Conservation (phyloP, 2,797 vertebrate species). For the Loriculus beryllinus region DNA sequence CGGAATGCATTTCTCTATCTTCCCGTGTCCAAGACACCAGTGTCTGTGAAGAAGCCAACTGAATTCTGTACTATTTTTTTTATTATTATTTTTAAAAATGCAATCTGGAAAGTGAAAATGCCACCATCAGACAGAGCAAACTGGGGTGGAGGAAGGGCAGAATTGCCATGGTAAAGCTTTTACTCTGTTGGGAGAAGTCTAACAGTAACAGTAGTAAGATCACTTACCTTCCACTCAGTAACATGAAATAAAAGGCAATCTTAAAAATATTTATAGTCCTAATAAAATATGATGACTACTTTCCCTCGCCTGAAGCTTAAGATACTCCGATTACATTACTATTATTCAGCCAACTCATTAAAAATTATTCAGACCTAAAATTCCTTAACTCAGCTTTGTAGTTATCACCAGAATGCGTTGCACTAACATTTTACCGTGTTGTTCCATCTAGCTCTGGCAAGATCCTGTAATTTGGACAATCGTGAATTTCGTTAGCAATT, state of each 20-base stretch:
- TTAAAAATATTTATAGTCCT: conserved; percentile 26
- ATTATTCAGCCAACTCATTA: conserved; percentile 37
- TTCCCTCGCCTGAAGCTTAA: conserved; percentile 27
- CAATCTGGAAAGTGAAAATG: background rate
- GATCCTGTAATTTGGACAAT: conserved; percentile 34
- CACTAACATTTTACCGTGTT: conserved; percentile 72
- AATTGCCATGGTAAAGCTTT: conserved; percentile 55
- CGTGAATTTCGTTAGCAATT: background rate
- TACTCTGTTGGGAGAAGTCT: conserved; percentile 83
- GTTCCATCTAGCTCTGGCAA: conserved; percentile 47
- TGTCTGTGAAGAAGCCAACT: background rate
- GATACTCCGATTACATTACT: background rate
- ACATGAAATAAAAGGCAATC: conserved; percentile 53
- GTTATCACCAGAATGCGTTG: conserved; percentile 56
- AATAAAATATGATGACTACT: background rate
- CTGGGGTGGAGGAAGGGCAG: conserved; percentile 39
- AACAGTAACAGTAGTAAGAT: conserved; percentile 63
- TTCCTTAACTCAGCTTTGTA: conserved; percentile 32
- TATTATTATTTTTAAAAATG: background rate
- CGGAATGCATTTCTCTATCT: conserved; percentile 20
- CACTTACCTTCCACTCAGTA: conserved; percentile 71
- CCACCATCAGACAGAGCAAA: conserved; percentile 47
- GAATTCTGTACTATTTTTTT: background rate
- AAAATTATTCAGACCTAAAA: conserved; percentile 4
- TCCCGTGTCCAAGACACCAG: background rate